Evolutionary conservation across 2,888 invertebrate genomes (phyloP).

Genomic region (Kuschelorhynchus macadamiae): DNA sequence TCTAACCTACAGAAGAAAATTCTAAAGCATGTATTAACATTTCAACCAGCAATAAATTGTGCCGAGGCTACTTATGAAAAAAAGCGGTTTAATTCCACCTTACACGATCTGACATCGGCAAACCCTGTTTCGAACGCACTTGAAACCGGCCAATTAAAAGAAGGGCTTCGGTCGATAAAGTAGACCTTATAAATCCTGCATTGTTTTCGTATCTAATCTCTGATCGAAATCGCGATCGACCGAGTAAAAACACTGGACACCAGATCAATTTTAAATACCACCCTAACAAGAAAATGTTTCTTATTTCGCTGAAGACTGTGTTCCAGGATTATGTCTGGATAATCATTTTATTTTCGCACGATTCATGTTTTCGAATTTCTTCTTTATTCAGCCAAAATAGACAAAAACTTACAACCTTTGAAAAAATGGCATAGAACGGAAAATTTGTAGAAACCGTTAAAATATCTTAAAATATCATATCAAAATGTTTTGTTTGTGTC

Average conservation of each 20-base stretch:
- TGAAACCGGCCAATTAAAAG: conserved; percentile 61
- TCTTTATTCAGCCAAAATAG: no score
- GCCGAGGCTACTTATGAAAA: no score
- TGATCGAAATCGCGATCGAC: conserved; percentile 66
- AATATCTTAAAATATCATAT: no score
- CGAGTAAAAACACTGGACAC: conserved; percentile 63
- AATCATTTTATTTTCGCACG: no score
- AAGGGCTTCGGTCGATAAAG: conserved; percentile 63
- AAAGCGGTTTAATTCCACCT: not conserved
- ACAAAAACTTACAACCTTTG: no score
- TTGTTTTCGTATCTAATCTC: conserved; percentile 68
- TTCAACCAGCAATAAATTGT: no score
- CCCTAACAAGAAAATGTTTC: conserved; percentile 45
- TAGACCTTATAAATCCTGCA: conserved; percentile 67
- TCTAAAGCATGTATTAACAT: no score
- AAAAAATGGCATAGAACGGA: no score
- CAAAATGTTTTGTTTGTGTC: no score
- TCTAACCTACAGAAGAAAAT: no score
- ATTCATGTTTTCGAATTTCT: no score
- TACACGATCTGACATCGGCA: not conserved
- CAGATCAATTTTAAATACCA: conserved; percentile 62
- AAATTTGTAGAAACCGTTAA: no score
- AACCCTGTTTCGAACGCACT: conserved; percentile 22
- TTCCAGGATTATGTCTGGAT: conserved; percentile 15
- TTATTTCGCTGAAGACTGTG: conserved; percentile 16